Evolutionary conservation across 2,888 invertebrate species (phyloP).

Genomic region (Argyresthia albistria): DNA sequence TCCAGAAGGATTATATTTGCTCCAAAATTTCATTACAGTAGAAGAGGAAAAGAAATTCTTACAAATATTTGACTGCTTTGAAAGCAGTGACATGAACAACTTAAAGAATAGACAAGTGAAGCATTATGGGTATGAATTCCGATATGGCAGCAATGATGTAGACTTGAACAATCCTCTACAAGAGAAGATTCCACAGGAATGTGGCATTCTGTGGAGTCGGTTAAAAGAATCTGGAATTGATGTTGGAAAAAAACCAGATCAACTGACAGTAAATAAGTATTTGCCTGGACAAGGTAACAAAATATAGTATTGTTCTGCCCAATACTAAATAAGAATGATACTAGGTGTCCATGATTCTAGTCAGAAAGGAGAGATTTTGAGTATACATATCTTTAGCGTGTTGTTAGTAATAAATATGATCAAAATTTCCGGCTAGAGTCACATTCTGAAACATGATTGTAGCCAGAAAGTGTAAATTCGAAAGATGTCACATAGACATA

Average conservation of each 20-base stretch:
- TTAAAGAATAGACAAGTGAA: constrained; percentile 89
- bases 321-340: too few species aligned
- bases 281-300: constrained; percentile 83
- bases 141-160: constrained; percentile 90
- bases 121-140: constrained; percentile 94
- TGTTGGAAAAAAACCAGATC: constrained; percentile 76
- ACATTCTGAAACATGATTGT: too few species aligned
- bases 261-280: constrained; percentile 89
- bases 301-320: background rate
- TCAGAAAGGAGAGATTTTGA: too few species aligned
- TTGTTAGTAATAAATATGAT: too few species aligned
- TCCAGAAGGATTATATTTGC: constrained; percentile 80
- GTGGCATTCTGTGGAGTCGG: constrained; percentile 75
- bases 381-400: too few species aligned
- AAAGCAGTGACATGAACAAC: constrained; percentile 28
- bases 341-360: too few species aligned
- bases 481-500: too few species aligned
- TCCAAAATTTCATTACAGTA: constrained; percentile 79
- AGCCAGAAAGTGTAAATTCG: too few species aligned
- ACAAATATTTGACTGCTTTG: constrained; percentile 67
- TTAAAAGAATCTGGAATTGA: constrained; percentile 47
- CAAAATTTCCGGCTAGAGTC: too few species aligned
- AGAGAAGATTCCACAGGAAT: constrained; percentile 79
- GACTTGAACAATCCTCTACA: constrained; percentile 78
- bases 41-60: constrained; percentile 78